Conservation (phyloP, 2,113 vertebrate genomes). For the Limanda limanda region DNA sequence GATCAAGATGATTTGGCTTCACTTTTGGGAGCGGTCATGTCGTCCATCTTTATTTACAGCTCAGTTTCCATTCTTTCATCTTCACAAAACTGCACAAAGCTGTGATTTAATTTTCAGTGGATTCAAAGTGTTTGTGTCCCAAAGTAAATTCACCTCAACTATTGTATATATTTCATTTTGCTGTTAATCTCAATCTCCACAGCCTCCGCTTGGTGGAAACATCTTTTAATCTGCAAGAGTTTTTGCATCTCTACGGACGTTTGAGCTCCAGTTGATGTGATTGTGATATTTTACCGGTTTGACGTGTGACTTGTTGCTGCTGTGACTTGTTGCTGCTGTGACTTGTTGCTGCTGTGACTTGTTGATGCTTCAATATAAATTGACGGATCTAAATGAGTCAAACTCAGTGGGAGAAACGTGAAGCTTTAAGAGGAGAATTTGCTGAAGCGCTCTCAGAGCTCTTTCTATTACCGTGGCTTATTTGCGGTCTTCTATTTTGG, state of each 20-base stretch:
- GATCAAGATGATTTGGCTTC: too few species aligned
- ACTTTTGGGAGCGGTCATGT: neutral
- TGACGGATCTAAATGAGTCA: slow-evolving; percentile 12
- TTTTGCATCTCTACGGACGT: too few species aligned
- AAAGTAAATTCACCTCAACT: neutral
- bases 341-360: too few species aligned
- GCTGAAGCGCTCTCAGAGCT: slow-evolving; percentile 41
- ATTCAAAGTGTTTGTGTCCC: neutral
- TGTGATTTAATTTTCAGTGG: neutral
- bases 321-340: too few species aligned
- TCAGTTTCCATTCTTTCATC: too few species aligned
- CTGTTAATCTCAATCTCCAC: neutral
- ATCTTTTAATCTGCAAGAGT: too few species aligned
- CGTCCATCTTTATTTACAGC: too few species aligned
- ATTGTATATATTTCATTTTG: neutral
- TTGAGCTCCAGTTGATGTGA: too few species aligned
- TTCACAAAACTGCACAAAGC: too few species aligned
- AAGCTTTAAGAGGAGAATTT: neutral
- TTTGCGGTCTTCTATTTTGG: slow-evolving; percentile 74
- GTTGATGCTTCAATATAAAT: slow-evolving; percentile 1
- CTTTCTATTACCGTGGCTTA: slow-evolving; percentile 58
- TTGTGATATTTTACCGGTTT: too few species aligned
- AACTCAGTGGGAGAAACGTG: slow-evolving; percentile 1
- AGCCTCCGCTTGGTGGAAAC: too few species aligned
- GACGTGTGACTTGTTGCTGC: too few species aligned